These are phyloP conservation scores for Caenorhabditis zanzibari DNA, from an alignment of 2,888 invertebrate species.

Conservation along the genomic window DNA sequence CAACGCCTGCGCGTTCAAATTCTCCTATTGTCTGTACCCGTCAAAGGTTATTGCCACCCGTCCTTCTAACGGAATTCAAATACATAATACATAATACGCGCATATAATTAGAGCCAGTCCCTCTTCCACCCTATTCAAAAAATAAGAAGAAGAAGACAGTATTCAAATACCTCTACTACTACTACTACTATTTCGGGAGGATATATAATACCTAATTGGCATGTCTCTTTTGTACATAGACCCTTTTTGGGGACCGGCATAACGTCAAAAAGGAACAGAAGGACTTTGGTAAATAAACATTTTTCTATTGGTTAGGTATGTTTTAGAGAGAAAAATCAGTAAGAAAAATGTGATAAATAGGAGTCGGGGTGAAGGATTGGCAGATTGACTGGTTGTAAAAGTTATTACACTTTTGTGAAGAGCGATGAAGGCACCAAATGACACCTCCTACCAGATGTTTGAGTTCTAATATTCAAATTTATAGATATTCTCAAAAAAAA, in stretches of 20 bases:
- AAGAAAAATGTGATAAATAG: constrained; percentile 48
- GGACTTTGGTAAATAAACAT: constrained; percentile 54
- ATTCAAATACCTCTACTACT: constrained; percentile 41
- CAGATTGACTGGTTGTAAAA: constrained; percentile 44
- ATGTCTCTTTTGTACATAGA: constrained; percentile 8
- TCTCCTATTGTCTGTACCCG: constrained; percentile 13
- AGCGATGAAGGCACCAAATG: constrained; percentile 20
- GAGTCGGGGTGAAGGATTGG: not conserved
- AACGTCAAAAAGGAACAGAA: constrained; percentile 18
- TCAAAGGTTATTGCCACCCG: constrained; percentile 55
- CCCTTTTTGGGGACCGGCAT: constrained; percentile 18
- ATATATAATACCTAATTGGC: constrained; percentile 60
- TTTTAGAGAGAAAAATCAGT: not conserved
- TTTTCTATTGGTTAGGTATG: not conserved
- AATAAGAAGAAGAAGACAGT: constrained; percentile 7
- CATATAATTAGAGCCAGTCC: constrained; percentile 61
- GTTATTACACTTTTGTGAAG: constrained; percentile 49
- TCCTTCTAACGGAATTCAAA: constrained; percentile 57
- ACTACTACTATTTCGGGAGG: constrained; percentile 24
- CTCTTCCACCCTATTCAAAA: constrained; percentile 27
- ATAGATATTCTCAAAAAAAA: too few species aligned
- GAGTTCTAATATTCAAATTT: not conserved
- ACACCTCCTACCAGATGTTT: constrained; percentile 59
- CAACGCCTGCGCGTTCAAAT: constrained; percentile 2
- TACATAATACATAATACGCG: constrained; percentile 52